A percentile compares a stretch with the other conserved stretches of the same genome.
phyloP scores from a whole-genome alignment of 2,797 vertebrate species.

The Scarus forsteni region DNA sequence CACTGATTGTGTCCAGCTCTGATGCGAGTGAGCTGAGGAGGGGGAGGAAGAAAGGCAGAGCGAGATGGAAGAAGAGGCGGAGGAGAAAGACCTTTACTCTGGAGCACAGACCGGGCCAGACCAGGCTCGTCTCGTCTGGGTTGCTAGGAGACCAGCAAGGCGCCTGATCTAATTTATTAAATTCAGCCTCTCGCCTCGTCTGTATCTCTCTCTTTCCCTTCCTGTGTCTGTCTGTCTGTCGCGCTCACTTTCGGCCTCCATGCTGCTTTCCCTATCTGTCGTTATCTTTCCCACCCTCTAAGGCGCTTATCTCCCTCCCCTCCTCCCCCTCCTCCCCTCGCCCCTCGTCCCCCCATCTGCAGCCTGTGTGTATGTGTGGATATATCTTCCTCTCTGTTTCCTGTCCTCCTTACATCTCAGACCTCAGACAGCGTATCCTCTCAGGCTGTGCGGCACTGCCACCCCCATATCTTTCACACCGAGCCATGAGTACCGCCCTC shows the following conservation, averaged over 20 bases:
- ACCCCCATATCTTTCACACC: conserved; percentile 71
- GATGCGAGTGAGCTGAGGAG: conserved; percentile 40
- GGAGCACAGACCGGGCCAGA: conserved; percentile 75
- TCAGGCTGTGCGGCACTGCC: conserved; percentile 63
- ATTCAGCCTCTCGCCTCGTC: conserved; percentile 78
- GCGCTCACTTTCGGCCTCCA: conserved; percentile 60
- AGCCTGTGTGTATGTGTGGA: conserved; percentile 8
- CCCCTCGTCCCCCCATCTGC: conserved; percentile 14
- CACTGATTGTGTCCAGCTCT: conserved; percentile 29
- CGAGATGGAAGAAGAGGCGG: conserved; percentile 41
- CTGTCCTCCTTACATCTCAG: conserved; percentile 59
- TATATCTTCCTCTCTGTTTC: conserved; percentile 27
- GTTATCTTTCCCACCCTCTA: conserved; percentile 76
- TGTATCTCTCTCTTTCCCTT: conserved; percentile 67
- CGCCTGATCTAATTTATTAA: conserved; percentile 86
- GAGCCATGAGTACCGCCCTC: conserved; percentile 59
- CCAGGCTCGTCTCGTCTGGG: conserved; percentile 77
- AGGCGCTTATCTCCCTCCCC: conserved; percentile 66
- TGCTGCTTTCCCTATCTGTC: conserved; percentile 67
- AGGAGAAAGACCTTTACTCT: conserved; percentile 73
- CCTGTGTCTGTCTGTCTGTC: conserved; percentile 59
- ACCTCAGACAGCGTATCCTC: conserved; percentile 66
- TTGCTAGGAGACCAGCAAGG: conserved; percentile 86
- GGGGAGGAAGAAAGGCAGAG: conserved; percentile 23
- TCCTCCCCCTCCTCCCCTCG: conserved; percentile 40